Base-by-base conservation (phyloP, 2,888 invertebrate genomes). In the Lumbricus terrestris region DNA sequence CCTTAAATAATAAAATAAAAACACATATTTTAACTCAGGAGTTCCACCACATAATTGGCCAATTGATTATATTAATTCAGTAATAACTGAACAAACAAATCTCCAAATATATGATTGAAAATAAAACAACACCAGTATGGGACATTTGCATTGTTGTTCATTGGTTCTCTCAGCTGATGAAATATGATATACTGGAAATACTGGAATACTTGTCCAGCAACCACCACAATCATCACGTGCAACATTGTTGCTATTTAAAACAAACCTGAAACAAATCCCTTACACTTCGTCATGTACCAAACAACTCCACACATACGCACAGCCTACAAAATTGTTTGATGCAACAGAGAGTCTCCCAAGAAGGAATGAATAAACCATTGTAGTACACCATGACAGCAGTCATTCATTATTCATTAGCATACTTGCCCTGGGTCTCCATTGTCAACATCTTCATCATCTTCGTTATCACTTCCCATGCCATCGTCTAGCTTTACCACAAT, bases 381-480 rank as follows among this genome's bases (percentile, higher is more conserved):
- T 69, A n/a, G 29, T 69, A 69, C n/a, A n/a, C n/a, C 69, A 69
- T 13, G n/a, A 34, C 35, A 38, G 38, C 34, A 23, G n/a, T 37
- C 37, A 37, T 37, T 35, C n/a, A 85, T 34, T 33, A 29, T 34
- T 37, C 34, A 88, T 38, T 37, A 69, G 69, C 11, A 29, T 20
- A 37, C 83, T n/a, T 91, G 94, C 92, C 98, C 98, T 29, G 98
- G 98, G 95, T 98, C 98, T 13, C 98, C 98, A 85, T 33, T 85
- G 82, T 97, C 97, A 89, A 92, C 92, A 34, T 94, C 94, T 93
- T 98, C 98, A 93, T 98, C 98, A 93, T 99, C 99, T 94, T 99
- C 99, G 92, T 98, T 98, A 94, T 99, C 99, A 91, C 98, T 98
- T 47, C 98, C 98, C 69, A 98, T 98, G 95, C 85, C 85, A 85